These are phyloP conservation scores for Camptogramma bilineatum DNA, from an alignment of 2,888 invertebrate genomes.

Conservation along the genomic window DNA sequence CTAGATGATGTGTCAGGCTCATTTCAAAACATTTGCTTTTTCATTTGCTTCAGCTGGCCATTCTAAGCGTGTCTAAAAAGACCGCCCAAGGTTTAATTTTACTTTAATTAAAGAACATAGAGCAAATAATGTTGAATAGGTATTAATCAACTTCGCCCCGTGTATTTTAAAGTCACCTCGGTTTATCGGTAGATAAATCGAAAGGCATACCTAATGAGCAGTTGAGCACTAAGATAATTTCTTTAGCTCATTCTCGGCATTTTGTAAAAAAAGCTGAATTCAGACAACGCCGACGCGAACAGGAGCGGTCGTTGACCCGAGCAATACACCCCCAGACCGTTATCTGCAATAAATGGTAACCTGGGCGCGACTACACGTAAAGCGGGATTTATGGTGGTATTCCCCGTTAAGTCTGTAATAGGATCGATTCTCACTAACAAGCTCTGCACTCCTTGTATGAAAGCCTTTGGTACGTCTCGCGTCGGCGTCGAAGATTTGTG, in stretches of 20 bases:
- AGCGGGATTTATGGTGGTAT: slow-evolving; percentile 36
- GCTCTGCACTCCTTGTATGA: slow-evolving; percentile 27
- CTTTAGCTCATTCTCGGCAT: slow-evolving; percentile 17
- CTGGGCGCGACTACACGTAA: slow-evolving; percentile 62
- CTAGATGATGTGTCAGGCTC: no score
- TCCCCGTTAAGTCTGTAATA: slow-evolving; percentile 38
- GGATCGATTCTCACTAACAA: slow-evolving; percentile 30
- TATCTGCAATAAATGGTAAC: slow-evolving; percentile 80
- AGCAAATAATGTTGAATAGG: no score
- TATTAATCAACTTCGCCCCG: no score
- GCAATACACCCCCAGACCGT: slow-evolving; percentile 75
- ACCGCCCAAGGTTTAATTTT: no score
- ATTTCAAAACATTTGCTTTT: no score
- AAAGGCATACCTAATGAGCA: no score
- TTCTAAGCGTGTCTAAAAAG: no score
- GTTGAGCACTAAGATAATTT: slow-evolving; percentile 4
- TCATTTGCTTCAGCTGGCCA: no score
- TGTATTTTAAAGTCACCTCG: no score
- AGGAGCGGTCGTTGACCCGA: slow-evolving; percentile 72
- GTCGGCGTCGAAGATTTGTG: slow-evolving; percentile 4
- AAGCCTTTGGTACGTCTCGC: slow-evolving; percentile 14
- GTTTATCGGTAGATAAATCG: no score
- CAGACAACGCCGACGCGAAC: slow-evolving; percentile 55
- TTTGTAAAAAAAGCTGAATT: slow-evolving; percentile 36
- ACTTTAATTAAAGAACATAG: no score